Percentiles rank a stretch among this genome's conserved stretches.
Evolutionary conservation across 2,888 invertebrate genomes (phyloP).

Genomic region (Lagria hirta): DNA sequence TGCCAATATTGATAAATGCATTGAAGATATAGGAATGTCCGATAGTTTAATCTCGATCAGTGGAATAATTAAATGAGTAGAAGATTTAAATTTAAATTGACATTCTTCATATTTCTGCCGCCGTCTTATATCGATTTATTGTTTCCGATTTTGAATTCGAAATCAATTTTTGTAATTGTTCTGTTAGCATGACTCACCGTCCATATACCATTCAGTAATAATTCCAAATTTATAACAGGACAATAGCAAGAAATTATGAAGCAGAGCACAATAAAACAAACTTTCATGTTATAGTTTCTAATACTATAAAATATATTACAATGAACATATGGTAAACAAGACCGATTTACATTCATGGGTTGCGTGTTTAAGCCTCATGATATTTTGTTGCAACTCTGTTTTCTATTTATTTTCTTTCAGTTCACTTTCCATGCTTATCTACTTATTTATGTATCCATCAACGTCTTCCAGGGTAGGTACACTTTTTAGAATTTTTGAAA

Average conservation of each 20-base stretch:
- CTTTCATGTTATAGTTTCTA: conserved; percentile 37
- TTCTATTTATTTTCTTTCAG: conserved; percentile 26
- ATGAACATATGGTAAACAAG: conserved; percentile 36
- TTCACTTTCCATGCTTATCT: conserved; percentile 25
- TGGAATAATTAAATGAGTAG: conserved; percentile 28
- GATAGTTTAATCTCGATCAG: conserved; percentile 29
- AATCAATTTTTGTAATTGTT: conserved; percentile 7
- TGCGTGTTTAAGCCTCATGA: conserved; percentile 32
- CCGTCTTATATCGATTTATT: conserved; percentile 7
- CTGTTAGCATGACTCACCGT: conserved; percentile 15
- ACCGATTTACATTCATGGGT: conserved; percentile 31
- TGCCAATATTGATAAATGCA: conserved; percentile 22
- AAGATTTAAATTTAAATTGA: conserved; percentile 22
- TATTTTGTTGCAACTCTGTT: conserved; percentile 31
- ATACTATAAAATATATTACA: conserved; percentile 35
- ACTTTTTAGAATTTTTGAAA: too few relatives aligned
- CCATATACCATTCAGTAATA: conserved; percentile 10
- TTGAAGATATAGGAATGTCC: conserved; percentile 26
- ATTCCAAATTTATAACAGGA: conserved; percentile 22
- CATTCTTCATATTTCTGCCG: conserved; percentile 10
- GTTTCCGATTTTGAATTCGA: conserved; percentile 1
- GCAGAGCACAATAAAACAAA: conserved; percentile 22
- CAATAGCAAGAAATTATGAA: conserved; percentile 27
- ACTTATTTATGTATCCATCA: conserved; percentile 7
- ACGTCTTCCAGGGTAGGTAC: too few relatives aligned